Evolutionary conservation across 1,140 invertebrate genomes (phyloP), one percentile per base, ranked within the genome.

Genomic region (Stegodyphus mimosarum): DNA sequence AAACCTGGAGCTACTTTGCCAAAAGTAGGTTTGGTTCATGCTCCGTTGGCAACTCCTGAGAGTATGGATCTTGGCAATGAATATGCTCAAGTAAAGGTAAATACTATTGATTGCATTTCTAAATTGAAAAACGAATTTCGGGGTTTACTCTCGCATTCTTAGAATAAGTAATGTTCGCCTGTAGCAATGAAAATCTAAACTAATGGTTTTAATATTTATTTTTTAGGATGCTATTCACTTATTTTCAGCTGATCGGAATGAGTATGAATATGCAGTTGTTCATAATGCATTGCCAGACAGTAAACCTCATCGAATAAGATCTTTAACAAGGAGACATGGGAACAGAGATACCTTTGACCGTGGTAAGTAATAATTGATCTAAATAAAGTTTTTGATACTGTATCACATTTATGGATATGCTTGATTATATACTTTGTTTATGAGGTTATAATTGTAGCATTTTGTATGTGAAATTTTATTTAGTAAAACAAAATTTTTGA

Each of bases 11-110:
- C 86, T 67, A 81, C 87, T 15, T 51, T 88, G n/a, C 87, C 88
- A 75, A 89, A 90, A 87, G 88, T 89, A 87, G 89, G 89, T 84
- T 91, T 92, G 89, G 92, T 94, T 71, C 93, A 94, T 90, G 95
- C 95, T 74, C 95, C 95, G 73, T 91, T 96, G 69, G 95, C 95
- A 86, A 94, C 94, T 71, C 94, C 95, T 53, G 95, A 96, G 90
- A 93, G 94, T 88, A 94, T 95, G 81, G 94, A 95, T 90, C 91
- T 95, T 72, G 93, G 93, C 51, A 88, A 88, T 52, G 93, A 94
- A 88, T 94, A 94, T 88, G 92, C 93, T 49, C 92, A 93, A 89
- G 93, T 93, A 71, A 88, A 89, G 86, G 89, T 89, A 60, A n/a
- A 60, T 10, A 60, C 15, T 9, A 60, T 0, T 10, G 55, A 60